Percentiles rank a stretch among this genome's conserved stretches.
Evolutionary conservation across 1,140 invertebrate genomes (phyloP).

Genomic region (Drosophila pallidifrons): DNA sequence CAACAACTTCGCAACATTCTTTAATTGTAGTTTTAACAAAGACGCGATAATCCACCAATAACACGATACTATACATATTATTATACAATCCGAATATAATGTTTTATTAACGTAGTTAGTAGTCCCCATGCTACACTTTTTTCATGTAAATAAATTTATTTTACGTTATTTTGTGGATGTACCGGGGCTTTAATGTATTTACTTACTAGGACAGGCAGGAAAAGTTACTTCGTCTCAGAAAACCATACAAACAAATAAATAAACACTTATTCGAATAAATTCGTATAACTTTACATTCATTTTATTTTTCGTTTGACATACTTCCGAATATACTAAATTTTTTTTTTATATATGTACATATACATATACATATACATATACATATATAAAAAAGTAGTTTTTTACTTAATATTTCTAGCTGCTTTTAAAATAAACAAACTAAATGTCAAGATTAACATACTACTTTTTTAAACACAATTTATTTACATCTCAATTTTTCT

Average conservation of each 20-base stretch:
- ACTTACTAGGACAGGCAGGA: not conserved
- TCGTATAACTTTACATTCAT: not conserved
- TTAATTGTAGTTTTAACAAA: constrained; percentile 49
- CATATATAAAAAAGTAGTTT: too few relatives aligned
- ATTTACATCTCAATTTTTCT: too few relatives aligned
- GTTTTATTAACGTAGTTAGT: constrained; percentile 67
- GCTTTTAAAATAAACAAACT: too few relatives aligned
- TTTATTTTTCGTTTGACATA: too few relatives aligned
- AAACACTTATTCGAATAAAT: not conserved
- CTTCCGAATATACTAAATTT: too few relatives aligned
- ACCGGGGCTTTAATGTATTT: not conserved
- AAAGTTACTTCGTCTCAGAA: not conserved
- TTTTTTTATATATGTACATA: too few relatives aligned
- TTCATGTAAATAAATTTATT: constrained; percentile 71
- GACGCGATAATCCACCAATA: constrained; percentile 56
- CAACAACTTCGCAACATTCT: constrained; percentile 70
- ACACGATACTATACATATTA: constrained; percentile 23
- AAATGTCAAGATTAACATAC: too few relatives aligned
- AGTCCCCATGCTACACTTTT: constrained; percentile 39
- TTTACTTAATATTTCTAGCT: too few relatives aligned
- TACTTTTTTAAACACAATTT: too few relatives aligned
- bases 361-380: too few relatives aligned
- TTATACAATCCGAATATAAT: constrained; percentile 32
- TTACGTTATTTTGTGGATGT: constrained; percentile 36
- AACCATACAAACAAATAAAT: not conserved